Evolutionary conservation across 2,888 invertebrate genomes (phyloP).

Genomic region (Julus scandinavius): DNA sequence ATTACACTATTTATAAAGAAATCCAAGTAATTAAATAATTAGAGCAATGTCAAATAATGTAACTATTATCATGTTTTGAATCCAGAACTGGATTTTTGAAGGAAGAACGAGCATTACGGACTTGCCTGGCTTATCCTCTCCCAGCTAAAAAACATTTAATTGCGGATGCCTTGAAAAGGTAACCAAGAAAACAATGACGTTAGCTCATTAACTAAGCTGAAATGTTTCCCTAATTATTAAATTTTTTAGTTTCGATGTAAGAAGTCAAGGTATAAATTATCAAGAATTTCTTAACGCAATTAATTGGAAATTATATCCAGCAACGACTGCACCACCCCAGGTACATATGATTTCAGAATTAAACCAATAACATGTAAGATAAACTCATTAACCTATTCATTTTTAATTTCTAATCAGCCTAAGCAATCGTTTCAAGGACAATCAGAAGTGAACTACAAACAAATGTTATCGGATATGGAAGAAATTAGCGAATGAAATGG

Average conservation of each 20-base stretch:
- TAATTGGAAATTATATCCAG: constrained; percentile 47
- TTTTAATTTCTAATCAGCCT: background rate
- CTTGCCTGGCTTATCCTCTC: constrained; percentile 50
- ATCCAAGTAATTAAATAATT: too few relatives aligned
- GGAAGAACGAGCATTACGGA: background rate
- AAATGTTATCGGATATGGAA: constrained; percentile 32
- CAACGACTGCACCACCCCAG: background rate
- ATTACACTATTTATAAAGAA: too few relatives aligned
- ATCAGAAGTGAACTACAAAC: constrained; percentile 6
- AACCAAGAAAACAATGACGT: background rate
- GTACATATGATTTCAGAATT: background rate
- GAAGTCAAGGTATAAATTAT: constrained; percentile 22
- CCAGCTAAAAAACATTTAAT: constrained; percentile 53
- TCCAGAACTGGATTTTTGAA: constrained; percentile 44
- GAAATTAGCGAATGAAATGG: background rate
- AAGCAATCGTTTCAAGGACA: background rate
- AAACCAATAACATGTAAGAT: background rate
- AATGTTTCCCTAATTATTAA: background rate
- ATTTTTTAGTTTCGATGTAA: background rate
- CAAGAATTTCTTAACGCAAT: constrained; percentile 45
- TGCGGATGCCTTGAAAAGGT: constrained; percentile 44
- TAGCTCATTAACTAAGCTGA: background rate
- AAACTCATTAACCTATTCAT: background rate
- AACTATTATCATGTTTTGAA: constrained; percentile 36
- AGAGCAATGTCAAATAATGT: background rate